phyloP scores from a whole-genome alignment of 2,888 invertebrate species.

The Catonia carolina region DNA sequence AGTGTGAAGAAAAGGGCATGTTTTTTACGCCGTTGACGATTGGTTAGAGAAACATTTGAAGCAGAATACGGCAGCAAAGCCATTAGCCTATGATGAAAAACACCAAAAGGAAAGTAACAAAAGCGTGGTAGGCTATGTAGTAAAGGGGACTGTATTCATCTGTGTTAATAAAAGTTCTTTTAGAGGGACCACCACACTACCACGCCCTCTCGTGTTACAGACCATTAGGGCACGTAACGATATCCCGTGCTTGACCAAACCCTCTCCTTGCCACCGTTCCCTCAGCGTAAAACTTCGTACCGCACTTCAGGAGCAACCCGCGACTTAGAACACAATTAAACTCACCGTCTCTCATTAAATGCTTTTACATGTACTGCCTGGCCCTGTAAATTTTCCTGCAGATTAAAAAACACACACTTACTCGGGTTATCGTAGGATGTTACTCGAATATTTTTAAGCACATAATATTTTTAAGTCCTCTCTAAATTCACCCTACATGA shows the following conservation, averaged over 20 bases:
- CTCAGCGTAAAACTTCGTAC: neutral
- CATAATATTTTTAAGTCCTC: too few relatives aligned
- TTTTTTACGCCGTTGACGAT: too few relatives aligned
- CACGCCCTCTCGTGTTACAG: constrained; percentile 13
- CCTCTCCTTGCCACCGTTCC: neutral
- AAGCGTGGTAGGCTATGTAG: neutral
- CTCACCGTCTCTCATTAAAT: constrained; percentile 7
- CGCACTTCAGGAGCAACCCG: too few relatives aligned
- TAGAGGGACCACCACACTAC: neutral
- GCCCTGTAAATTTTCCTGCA: too few relatives aligned
- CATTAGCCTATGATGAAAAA: constrained; percentile 8
- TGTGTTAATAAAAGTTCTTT: constrained; percentile 14
- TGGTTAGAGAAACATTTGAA: too few relatives aligned
- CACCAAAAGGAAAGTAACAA: neutral
- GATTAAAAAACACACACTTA: too few relatives aligned
- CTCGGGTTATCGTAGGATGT: too few relatives aligned
- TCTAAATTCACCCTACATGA: too few relatives aligned
- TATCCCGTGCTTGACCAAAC: constrained; percentile 9
- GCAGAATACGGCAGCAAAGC: neutral
- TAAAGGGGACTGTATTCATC: constrained; percentile 6
- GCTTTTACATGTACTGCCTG: neutral
- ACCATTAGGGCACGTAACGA: constrained; percentile 9
- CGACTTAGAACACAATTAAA: constrained; percentile 8
- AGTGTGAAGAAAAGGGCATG: too few relatives aligned
- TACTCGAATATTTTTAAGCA: too few relatives aligned